phyloP scores from a whole-genome alignment of 1,140 invertebrate species.

The Akabosia matsudoensis region DNA sequence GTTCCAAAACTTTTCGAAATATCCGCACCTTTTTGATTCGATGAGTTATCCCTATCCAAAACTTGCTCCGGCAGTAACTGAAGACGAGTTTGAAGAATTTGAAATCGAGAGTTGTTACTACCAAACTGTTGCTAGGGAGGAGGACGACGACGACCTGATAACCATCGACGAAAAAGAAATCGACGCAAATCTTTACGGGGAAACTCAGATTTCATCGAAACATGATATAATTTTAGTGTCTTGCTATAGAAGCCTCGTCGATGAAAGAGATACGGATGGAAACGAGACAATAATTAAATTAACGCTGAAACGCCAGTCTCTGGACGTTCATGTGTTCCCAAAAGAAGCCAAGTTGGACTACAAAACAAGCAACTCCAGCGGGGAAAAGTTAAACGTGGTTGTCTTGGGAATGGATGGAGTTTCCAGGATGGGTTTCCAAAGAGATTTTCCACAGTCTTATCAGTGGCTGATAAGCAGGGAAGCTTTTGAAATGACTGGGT shows the following conservation, averaged over 20 bases:
- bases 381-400: constrained; percentile 60
- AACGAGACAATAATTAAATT: too few relatives aligned
- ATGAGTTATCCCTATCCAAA: background rate
- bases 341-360: too few relatives aligned
- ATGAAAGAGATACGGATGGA: too few relatives aligned
- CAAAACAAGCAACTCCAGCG: too few relatives aligned
- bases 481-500: constrained; percentile 69
- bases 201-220: too few relatives aligned
- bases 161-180: too few relatives aligned
- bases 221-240: too few relatives aligned
- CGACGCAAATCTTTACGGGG: background rate
- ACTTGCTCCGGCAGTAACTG: background rate
- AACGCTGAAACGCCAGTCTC: background rate
- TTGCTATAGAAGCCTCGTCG: too few relatives aligned
- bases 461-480: constrained; percentile 58
- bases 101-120: background rate
- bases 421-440: constrained; percentile 76
- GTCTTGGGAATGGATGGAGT: constrained; percentile 82
- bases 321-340: background rate
- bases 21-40: background rate
- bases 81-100: background rate
- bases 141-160: background rate
- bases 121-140: background rate
- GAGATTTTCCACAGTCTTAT: constrained; percentile 72
- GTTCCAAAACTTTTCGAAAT: background rate